A percentile compares a stretch with the other conserved stretches of the same genome.
Conservation (phyloP, 2,113 vertebrate species). For the Tachuris rubrigastra region DNA sequence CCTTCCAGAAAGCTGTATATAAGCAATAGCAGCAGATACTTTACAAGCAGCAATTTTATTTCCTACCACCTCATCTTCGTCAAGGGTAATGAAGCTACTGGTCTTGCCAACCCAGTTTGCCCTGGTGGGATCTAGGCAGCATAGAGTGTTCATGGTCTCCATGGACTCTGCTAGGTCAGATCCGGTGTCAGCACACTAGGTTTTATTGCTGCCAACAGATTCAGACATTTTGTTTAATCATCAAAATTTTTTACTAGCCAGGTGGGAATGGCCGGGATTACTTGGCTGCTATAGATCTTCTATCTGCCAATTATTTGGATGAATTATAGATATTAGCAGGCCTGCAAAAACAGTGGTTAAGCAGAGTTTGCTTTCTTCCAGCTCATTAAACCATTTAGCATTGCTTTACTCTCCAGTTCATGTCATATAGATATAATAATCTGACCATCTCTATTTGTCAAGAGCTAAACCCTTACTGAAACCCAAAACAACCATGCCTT, state of each 20-base stretch:
- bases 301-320: conserved; percentile 18
- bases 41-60: not conserved
- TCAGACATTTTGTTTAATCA: not conserved
- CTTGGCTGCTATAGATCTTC: not conserved
- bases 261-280: conserved; percentile 19
- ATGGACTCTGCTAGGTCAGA: not conserved
- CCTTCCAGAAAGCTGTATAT: not conserved
- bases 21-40: not conserved
- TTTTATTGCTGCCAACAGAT: not conserved
- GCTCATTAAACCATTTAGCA: not conserved
- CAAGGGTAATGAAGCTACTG: not conserved
- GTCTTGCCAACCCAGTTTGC: not conserved
- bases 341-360: not conserved
- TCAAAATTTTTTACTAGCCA: not conserved
- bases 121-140: not conserved
- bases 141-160: not conserved
- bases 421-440: not conserved
- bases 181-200: not conserved
- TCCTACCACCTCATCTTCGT: not conserved
- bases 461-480: not conserved
- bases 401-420: not conserved
- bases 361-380: not conserved
- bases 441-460: not conserved
- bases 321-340: conserved; percentile 8
- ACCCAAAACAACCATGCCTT: not conserved